Evolutionary conservation across 23 tunicate genomes (phyloP).

Genomic region (Trididemnum miniatum): DNA sequence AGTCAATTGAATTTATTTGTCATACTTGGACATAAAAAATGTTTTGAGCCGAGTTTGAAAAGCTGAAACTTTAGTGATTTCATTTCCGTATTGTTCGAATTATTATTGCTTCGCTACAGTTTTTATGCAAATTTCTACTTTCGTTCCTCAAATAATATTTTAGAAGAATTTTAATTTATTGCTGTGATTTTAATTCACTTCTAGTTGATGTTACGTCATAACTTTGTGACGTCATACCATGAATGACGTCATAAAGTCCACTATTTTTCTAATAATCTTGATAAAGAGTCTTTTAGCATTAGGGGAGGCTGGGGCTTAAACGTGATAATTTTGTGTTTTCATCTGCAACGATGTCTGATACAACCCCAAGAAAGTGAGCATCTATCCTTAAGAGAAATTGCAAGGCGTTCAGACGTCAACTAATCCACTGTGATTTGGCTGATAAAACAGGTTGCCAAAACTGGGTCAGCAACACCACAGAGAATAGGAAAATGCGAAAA

Average conservation of each 20-base stretch:
- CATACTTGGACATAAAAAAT: no score
- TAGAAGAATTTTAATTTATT: background rate
- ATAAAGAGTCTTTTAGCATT: background rate
- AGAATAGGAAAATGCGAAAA: constrained; percentile 14
- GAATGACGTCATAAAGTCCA: background rate
- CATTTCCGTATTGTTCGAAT: background rate
- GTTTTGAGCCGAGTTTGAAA: no score
- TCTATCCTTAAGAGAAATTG: background rate
- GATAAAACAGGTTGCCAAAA: background rate
- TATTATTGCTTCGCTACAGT: background rate
- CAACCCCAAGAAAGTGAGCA: background rate
- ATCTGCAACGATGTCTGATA: background rate
- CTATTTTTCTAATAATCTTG: background rate
- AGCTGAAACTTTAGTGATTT: no score
- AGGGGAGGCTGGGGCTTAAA: background rate
- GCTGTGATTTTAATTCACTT: background rate
- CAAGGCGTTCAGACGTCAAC: background rate
- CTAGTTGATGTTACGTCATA: background rate
- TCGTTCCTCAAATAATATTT: background rate
- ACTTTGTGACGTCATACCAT: constrained; percentile 3
- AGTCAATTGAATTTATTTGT: no score
- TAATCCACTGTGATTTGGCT: background rate
- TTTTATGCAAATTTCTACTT: background rate
- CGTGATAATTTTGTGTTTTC: background rate
- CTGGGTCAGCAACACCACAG: constrained; percentile 13